Conservation (phyloP, 2,113 vertebrate species). For the Asarcornis scutulata region DNA sequence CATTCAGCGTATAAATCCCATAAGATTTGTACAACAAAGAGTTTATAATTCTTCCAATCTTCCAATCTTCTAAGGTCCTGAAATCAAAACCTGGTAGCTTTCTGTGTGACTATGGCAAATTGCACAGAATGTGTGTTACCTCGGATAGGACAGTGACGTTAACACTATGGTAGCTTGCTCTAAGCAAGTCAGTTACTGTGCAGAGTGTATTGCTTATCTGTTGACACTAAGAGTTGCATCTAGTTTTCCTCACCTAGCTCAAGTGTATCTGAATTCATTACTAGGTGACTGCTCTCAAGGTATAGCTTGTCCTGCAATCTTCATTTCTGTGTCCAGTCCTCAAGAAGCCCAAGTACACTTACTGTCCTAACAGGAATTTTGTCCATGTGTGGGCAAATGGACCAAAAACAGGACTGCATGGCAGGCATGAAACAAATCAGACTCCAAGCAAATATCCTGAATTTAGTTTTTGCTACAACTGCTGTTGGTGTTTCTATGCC, state of each 20-base stretch:
- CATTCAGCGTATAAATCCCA: not conserved
- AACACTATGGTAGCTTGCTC: rapidly evolving
- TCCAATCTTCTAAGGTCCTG: not conserved
- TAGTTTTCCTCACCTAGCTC: not conserved
- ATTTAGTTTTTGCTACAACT: not conserved
- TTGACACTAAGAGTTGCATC: not conserved
- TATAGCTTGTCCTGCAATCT: not conserved
- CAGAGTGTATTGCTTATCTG: not conserved
- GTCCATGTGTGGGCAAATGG: not conserved
- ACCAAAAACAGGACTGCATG: not conserved
- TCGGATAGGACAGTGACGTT: not conserved
- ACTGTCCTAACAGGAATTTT: not conserved
- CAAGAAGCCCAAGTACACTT: not conserved
- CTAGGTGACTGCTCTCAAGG: not conserved
- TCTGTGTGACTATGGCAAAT: not conserved
- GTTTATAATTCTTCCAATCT: not conserved
- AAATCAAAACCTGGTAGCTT: not conserved
- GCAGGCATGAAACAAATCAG: not conserved
- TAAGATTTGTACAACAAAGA: not conserved
- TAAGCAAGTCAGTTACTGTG: not conserved
- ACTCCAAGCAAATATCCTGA: not conserved
- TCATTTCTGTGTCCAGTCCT: not conserved
- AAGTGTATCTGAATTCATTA: not conserved
- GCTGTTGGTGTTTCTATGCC: not conserved
- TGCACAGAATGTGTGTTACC: rapidly evolving